These are phyloP conservation scores for Dryoscopus gambensis DNA, from an alignment of 2,113 vertebrate species.

Conservation along the genomic window DNA sequence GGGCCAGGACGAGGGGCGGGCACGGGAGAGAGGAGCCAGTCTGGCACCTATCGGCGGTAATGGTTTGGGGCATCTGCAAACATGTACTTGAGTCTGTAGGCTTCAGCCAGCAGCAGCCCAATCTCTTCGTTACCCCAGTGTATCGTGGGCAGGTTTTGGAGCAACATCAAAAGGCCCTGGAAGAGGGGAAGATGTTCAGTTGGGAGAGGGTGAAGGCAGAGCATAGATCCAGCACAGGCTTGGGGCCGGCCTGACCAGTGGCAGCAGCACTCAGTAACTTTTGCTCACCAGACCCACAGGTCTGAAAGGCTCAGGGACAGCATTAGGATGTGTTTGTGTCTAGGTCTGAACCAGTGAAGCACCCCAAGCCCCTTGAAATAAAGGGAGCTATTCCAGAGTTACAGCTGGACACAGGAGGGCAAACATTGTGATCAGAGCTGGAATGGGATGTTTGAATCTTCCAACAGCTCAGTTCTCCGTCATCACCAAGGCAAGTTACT, in stretches of 20 bases:
- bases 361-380: background rate
- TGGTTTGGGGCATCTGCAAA: constrained; percentile 97
- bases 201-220: background rate
- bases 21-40: background rate
- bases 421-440: background rate
- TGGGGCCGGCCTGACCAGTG: accelerated
- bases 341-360: background rate
- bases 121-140: constrained; percentile 99
- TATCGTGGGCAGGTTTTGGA: constrained; percentile 97
- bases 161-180: constrained; percentile 94
- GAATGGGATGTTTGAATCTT: background rate
- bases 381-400: background rate
- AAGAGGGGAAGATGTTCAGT: constrained; percentile 6
- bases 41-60: constrained; percentile 88
- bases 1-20: constrained; percentile 42
- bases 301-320: background rate
- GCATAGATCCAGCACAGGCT: background rate
- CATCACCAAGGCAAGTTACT: background rate
- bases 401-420: background rate
- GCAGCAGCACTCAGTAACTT: background rate
- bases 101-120: constrained; percentile 93
- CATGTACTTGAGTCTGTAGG: constrained; percentile 99
- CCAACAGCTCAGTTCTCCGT: background rate
- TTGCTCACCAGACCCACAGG: accelerated
- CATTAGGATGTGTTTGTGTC: background rate